Conservation (phyloP, 2,797 vertebrate genomes). For the Cuniculus paca region DNA sequence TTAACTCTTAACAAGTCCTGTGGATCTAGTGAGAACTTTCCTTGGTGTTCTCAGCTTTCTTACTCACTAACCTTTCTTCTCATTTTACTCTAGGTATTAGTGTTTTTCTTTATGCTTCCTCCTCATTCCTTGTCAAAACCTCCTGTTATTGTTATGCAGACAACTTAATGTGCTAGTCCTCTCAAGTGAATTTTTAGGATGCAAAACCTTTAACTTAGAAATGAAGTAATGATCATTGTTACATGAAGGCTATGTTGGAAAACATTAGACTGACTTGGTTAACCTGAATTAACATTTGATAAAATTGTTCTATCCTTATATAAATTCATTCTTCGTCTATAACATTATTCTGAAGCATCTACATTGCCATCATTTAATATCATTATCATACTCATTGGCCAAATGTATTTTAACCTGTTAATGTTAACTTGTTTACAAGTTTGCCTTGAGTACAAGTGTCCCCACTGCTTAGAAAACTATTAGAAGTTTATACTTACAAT, state of each 20-base stretch:
- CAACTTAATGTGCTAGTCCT: not conserved
- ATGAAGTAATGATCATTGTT: not conserved
- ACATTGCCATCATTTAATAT: not conserved
- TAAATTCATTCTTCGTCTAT: not conserved
- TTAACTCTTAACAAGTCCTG: not conserved
- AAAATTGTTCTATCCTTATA: not conserved
- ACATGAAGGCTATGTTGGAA: not conserved
- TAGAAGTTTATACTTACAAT: not conserved
- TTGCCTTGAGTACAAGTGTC: not conserved
- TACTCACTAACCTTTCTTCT: not conserved
- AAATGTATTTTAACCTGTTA: not conserved
- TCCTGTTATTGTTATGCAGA: not conserved
- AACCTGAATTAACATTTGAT: not conserved
- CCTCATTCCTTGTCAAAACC: not conserved
- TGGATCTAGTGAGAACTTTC: not conserved
- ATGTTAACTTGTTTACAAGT: not conserved
- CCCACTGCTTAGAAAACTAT: not conserved
- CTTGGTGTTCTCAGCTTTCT: not conserved
- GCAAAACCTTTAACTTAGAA: slow-evolving; percentile 42
- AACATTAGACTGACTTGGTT: not conserved
- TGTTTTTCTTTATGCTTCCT: not conserved
- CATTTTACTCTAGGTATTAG: not conserved
- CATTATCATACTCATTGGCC: not conserved
- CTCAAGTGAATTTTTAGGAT: slow-evolving; percentile 36
- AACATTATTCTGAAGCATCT: not conserved